These are phyloP conservation scores for Tyto alba DNA, from an alignment of 2,113 vertebrate species.

Conservation along the genomic window DNA sequence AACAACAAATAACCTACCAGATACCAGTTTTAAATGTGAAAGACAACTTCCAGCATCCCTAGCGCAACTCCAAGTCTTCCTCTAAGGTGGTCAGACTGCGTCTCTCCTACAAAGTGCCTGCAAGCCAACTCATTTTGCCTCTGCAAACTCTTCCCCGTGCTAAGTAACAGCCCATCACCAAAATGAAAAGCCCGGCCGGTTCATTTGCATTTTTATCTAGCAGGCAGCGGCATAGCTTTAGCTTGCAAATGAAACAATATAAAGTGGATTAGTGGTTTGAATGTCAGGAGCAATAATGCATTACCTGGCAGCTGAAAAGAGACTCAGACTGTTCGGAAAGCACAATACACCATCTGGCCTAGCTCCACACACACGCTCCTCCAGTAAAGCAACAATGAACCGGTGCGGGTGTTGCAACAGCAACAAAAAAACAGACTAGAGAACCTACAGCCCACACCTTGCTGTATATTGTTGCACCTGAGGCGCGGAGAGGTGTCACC, in stretches of 20 bases:
- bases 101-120: fast-evolving
- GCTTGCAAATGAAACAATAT: neutral
- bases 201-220: neutral
- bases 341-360: neutral
- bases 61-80: neutral
- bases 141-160: neutral
- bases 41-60: neutral
- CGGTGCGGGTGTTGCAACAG: neutral
- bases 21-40: neutral
- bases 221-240: neutral
- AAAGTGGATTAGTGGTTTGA: neutral
- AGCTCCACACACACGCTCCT: neutral
- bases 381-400: neutral
- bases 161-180: neutral
- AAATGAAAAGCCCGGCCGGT: neutral
- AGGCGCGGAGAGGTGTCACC: neutral
- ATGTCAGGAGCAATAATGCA: neutral
- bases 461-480: neutral
- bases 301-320: neutral
- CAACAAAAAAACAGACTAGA: neutral
- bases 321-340: neutral
- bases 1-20: neutral
- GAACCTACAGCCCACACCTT: neutral
- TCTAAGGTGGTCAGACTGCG: fast-evolving
- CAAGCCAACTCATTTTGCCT: neutral